phyloP scores from a whole-genome alignment of 2,888 invertebrate species.

The Anagyrus pseudococci region DNA sequence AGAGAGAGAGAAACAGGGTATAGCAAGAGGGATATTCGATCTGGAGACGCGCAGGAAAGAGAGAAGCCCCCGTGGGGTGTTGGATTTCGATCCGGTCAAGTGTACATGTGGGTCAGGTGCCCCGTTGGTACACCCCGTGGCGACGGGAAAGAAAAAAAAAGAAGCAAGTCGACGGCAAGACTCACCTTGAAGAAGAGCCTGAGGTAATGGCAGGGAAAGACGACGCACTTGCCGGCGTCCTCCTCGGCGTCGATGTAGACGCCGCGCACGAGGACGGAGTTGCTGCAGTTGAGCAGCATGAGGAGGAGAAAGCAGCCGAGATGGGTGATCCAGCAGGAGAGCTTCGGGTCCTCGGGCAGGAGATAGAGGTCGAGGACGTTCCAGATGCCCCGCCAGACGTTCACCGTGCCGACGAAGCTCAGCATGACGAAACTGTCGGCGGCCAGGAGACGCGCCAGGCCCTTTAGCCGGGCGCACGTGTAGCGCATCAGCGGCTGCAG shows the following conservation, averaged over 20 bases:
- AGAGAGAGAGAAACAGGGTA: too few species aligned
- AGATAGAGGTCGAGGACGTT: conserved; percentile 80
- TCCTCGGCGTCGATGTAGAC: conserved; percentile 90
- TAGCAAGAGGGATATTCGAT: too few species aligned
- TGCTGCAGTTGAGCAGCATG: conserved; percentile 83
- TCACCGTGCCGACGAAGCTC: conserved; percentile 82
- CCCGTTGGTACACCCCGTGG: too few species aligned
- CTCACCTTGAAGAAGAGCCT: conserved; percentile 73
- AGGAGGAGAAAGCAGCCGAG: conserved; percentile 76
- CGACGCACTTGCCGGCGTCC: conserved; percentile 77
- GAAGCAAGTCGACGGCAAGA: neutral
- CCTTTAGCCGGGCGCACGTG: conserved; percentile 72
- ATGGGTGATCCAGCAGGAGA: conserved; percentile 85
- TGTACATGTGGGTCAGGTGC: too few species aligned
- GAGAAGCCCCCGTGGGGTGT: too few species aligned
- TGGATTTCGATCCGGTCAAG: too few species aligned
- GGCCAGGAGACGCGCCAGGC: conserved; percentile 71
- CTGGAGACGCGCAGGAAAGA: too few species aligned
- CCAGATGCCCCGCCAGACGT: conserved; percentile 91
- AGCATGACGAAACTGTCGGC: conserved; percentile 81
- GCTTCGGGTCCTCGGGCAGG: conserved; percentile 71
- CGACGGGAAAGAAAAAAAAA: neutral
- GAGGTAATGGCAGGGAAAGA: conserved; percentile 84
- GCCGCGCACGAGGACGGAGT: conserved; percentile 85
- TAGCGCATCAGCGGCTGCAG: conserved; percentile 78